Evolutionary conservation across 2,888 invertebrate genomes (phyloP).

Genomic region (Synanthedon formicaeformis): DNA sequence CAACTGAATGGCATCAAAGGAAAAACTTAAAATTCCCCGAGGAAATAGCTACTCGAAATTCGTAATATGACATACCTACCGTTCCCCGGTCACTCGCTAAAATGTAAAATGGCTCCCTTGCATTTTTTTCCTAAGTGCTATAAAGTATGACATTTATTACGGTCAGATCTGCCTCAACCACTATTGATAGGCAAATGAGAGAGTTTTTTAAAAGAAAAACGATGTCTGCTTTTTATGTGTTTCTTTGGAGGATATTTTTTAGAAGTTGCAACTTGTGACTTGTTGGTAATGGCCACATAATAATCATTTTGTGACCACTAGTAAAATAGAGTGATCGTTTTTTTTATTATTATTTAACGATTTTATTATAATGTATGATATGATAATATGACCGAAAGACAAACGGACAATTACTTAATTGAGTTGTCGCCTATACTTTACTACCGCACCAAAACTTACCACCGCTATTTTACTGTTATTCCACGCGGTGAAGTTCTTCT

Average conservation of each 20-base stretch:
- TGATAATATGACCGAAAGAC: no score
- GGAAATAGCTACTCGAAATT: constrained; percentile 58
- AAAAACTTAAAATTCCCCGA: constrained; percentile 47
- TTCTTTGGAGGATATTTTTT: constrained; percentile 60
- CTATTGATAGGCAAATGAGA: constrained; percentile 72
- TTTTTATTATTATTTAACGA: no score
- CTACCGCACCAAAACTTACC: no score
- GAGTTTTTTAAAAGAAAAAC: constrained; percentile 71
- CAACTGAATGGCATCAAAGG: constrained; percentile 18
- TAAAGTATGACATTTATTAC: constrained; percentile 71
- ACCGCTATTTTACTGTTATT: no score
- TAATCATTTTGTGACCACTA: constrained; percentile 24
- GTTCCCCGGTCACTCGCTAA: constrained; percentile 61
- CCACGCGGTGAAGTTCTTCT: no score
- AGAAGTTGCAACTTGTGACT: constrained; percentile 44
- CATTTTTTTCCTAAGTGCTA: constrained; percentile 67
- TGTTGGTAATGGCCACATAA: constrained; percentile 34
- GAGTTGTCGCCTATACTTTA: no score
- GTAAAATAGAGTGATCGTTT: not conserved
- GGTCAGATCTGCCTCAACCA: constrained; percentile 69
- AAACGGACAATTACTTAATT: no score
- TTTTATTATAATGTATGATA: no score
- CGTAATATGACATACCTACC: constrained; percentile 61
- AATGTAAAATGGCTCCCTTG: constrained; percentile 70
- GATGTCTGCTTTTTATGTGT: constrained; percentile 71